Base-by-base conservation (phyloP, 1,140 invertebrate genomes). In the Scaptomyza pallida region DNA sequence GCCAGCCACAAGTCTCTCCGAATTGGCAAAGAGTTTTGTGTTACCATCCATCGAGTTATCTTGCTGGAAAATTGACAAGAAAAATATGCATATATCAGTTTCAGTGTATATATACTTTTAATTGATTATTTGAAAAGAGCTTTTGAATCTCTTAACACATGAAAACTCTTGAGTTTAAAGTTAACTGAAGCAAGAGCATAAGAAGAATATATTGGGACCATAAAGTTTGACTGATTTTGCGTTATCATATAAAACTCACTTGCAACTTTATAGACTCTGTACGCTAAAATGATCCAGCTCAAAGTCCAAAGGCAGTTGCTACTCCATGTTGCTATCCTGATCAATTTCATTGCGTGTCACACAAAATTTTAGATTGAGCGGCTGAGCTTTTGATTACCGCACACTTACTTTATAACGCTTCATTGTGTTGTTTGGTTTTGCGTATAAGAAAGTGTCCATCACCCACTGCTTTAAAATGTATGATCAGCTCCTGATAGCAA, bases 261-360 rank as follows among this genome's bases (percentile, higher is more conserved):
- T 33, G 8, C 1, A 65, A 6, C 8, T 12, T n/a, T 5, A 3
- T 4, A 60, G 21, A 9, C 5, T 21, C 9, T 41, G 0, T 1
- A 59, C 33, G 8, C 23, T 54, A 0, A 12, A 23, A 0, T 2
- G 2, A 0, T 12, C 51, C 1, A 75, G 3, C 0, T 16, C 15
- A 51, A 68, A 72, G 10, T 62, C 73, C 12, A 69, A 51, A 3
- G 70, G 73, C 4, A 73, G 30, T 10, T 15, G n/a, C 4, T 69
- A 8, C 5, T 43, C 19, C 0, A 73, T 6, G 10, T 52, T 40
- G n/a, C 15, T 69, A 3, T 17, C 10, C 1, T 23, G 23, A 17
- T 52, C 9, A 0, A 26, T 0, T 3, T 12, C 12, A 5, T 33
- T 8, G 13, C 72, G 72, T 12, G 12, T 0, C 5, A 67, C 13